phyloP scores from a whole-genome alignment of 2,888 invertebrate species.

The Ethmia dodecea region DNA sequence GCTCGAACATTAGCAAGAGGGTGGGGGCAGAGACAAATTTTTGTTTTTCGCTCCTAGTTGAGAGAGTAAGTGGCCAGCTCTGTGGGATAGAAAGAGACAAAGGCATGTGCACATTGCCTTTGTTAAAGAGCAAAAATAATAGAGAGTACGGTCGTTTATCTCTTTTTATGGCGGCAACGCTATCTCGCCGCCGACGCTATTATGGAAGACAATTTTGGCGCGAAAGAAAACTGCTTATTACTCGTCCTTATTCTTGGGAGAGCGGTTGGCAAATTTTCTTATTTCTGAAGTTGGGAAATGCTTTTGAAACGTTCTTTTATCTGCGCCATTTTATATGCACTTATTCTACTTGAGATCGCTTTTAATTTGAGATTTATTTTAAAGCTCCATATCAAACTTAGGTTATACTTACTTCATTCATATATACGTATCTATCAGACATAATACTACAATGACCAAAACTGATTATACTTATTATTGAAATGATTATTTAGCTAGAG shows the following conservation, averaged over 20 bases:
- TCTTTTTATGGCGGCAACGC: conserved; percentile 74
- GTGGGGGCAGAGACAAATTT: conserved; percentile 63
- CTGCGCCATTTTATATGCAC: conserved; percentile 16
- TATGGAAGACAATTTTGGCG: conserved; percentile 77
- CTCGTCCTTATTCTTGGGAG: conserved; percentile 70
- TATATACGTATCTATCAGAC: no score
- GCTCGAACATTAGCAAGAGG: conserved; percentile 65
- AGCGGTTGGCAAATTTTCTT: conserved; percentile 47
- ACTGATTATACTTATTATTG: no score
- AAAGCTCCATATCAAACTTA: no score
- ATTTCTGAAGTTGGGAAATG: conserved; percentile 23
- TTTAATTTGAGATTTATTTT: no score
- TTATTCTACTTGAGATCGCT: conserved; percentile 13
- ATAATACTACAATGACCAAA: no score
- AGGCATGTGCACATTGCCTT: conserved; percentile 71
- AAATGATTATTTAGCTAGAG: no score
- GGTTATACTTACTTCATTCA: no score
- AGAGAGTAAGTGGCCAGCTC: conserved; percentile 34
- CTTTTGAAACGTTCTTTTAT: conserved; percentile 12
- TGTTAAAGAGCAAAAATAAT: conserved; percentile 77
- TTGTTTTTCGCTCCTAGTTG: conserved; percentile 65
- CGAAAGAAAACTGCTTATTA: conserved; percentile 78
- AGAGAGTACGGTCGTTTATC: conserved; percentile 77
- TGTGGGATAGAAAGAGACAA: conserved; percentile 55
- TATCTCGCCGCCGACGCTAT: conserved; percentile 72